Evolutionary conservation across 2,888 invertebrate species (phyloP).

Genomic region (Xanthia togata): DNA sequence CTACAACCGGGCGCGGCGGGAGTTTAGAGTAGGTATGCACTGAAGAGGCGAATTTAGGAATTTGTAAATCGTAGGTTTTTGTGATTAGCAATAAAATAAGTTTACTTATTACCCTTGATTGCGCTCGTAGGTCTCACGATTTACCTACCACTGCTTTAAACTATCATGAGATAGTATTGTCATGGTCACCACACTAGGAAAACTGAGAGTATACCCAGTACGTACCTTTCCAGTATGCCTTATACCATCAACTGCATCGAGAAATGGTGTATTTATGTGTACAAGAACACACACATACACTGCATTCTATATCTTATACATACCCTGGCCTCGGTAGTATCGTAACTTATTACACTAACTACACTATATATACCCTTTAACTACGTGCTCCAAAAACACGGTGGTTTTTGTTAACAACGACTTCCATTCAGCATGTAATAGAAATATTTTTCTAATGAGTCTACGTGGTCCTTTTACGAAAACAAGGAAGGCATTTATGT

Average conservation of each 20-base stretch:
- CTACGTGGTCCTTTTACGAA: slow-evolving; percentile 44
- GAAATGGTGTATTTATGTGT: neutral
- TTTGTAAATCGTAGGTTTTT: neutral
- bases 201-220: neutral
- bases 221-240: no score
- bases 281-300: neutral
- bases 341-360: neutral
- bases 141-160: neutral
- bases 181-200: neutral
- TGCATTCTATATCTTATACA: slow-evolving; percentile 10
- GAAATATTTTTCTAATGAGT: slow-evolving; percentile 41
- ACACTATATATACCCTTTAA: neutral
- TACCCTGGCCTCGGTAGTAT: slow-evolving; percentile 8
- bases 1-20: neutral
- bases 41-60: neutral
- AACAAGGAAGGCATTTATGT: slow-evolving; percentile 62
- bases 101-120: neutral
- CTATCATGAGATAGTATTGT: neutral
- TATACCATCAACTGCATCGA: no score
- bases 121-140: neutral
- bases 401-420: slow-evolving; percentile 35
- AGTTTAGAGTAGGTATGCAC: slow-evolving; percentile 23
- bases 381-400: slow-evolving; percentile 47
- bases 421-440: slow-evolving; percentile 46
- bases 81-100: neutral